Conservation (phyloP, 1,140 invertebrate genomes). For the Rhyacophila brunnea region DNA sequence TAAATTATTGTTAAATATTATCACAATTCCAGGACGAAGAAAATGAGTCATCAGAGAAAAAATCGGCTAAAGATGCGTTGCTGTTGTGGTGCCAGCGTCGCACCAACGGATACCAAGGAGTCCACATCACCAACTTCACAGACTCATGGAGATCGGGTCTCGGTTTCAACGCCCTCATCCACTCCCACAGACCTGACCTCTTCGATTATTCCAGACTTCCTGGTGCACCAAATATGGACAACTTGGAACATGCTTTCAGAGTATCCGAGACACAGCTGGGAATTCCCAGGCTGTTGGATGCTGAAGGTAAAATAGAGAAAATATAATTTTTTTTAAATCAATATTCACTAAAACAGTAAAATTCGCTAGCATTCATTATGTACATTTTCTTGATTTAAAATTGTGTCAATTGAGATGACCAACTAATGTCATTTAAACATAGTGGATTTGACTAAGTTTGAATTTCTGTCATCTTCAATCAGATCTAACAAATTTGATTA, state of each 20-base stretch:
- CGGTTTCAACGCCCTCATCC: constrained; percentile 96
- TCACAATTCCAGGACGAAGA: constrained; percentile 78
- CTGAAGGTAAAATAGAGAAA: constrained; percentile 70
- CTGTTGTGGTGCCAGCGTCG: constrained; percentile 98
- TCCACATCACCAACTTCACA: constrained; percentile 80
- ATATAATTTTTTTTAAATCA: too few species aligned
- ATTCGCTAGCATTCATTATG: too few species aligned
- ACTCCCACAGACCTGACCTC: constrained; percentile 91
- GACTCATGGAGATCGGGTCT: constrained; percentile 93
- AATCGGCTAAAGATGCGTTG: constrained; percentile 97
- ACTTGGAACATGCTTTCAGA: constrained; percentile 94
- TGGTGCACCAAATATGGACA: constrained; percentile 80
- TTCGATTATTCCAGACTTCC: constrained; percentile 81
- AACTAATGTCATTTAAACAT: too few species aligned
- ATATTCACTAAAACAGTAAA: too few species aligned
- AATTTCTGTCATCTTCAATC: too few species aligned
- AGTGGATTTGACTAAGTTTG: too few species aligned
- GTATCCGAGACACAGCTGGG: constrained; percentile 88
- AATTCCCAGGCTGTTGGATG: constrained; percentile 76
- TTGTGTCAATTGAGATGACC: too few species aligned
- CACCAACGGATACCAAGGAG: constrained; percentile 87
- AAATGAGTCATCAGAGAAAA: constrained; percentile 96
- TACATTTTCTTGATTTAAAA: too few species aligned
- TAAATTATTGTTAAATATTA: neutral
- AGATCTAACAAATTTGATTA: too few species aligned